Conservation (phyloP, 2,888 invertebrate species). For the Phytoseiulus persimilis region DNA sequence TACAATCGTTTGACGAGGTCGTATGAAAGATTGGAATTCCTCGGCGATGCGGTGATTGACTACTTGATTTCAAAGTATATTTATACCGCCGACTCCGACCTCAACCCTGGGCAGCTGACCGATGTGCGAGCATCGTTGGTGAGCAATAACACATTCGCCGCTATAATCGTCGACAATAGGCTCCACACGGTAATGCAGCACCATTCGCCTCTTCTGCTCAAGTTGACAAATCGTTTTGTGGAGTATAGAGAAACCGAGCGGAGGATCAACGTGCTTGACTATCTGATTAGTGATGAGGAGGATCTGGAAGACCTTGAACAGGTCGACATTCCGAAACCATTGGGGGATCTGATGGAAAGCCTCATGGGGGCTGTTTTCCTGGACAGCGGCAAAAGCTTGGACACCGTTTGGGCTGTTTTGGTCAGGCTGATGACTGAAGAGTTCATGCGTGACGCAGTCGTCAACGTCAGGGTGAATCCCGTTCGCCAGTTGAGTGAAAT, state of each 20-base stretch:
- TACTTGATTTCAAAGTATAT: conserved; percentile 39
- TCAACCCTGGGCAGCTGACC: conserved; percentile 39
- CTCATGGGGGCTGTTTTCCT: conserved; percentile 80
- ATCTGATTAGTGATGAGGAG: conserved; percentile 10
- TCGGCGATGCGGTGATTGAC: conserved; percentile 40
- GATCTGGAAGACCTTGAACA: conserved; percentile 48
- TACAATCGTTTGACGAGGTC: conserved; percentile 72
- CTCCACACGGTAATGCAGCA: conserved; percentile 51
- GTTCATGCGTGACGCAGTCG: conserved; percentile 80
- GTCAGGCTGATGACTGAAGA: conserved; percentile 57
- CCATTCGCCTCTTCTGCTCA: conserved; percentile 35
- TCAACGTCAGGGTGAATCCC: conserved; percentile 58
- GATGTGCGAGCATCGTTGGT: conserved; percentile 47
- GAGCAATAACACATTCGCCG: conserved; percentile 53
- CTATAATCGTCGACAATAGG: conserved; percentile 52
- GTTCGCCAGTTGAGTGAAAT: conserved; percentile 54
- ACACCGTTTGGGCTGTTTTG: conserved; percentile 65
- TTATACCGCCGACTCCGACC: conserved; percentile 33
- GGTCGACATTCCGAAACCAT: conserved; percentile 78
- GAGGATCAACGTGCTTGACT: background rate
- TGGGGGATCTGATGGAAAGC: conserved; percentile 90
- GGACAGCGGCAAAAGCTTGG: conserved; percentile 67
- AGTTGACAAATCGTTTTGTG: conserved; percentile 39
- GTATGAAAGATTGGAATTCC: conserved; percentile 60
- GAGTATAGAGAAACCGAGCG: conserved; percentile 19